phyloP scores from a whole-genome alignment of 2,797 vertebrate species.

The Danio tinwini region DNA sequence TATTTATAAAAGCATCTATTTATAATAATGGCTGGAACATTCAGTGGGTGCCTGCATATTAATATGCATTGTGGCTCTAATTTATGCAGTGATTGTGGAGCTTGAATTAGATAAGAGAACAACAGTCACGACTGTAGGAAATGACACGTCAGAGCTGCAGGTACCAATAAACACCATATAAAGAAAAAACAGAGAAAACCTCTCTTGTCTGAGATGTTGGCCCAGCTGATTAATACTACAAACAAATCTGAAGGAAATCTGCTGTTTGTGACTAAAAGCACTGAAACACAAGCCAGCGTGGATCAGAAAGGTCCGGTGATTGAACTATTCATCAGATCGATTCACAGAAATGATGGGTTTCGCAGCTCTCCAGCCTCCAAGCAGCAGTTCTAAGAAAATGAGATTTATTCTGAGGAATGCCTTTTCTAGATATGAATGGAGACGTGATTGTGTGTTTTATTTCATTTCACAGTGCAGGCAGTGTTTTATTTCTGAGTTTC shows the following conservation, averaged over 20 bases:
- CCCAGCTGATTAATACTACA: not conserved
- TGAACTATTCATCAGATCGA: not conserved
- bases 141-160: not conserved
- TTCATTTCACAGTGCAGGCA: constrained; percentile 9
- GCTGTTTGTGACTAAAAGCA: not conserved
- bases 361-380: not conserved
- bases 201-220: not conserved
- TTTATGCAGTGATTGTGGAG: constrained; percentile 2
- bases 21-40: constrained; percentile 14
- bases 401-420: constrained; percentile 16
- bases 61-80: constrained; percentile 22
- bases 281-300: not conserved
- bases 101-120: constrained; percentile 18
- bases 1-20: constrained; percentile 41
- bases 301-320: not conserved
- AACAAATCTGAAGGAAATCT: constrained; percentile 7
- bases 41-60: constrained; percentile 26
- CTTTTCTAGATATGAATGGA: constrained; percentile 27
- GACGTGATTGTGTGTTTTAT: constrained; percentile 32
- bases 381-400: constrained; percentile 16
- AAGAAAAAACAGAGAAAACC: not conserved
- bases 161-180: constrained; percentile 25
- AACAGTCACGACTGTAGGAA: constrained; percentile 24
- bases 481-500: constrained; percentile 23
- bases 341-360: constrained; percentile 24